Conservation (phyloP, 2,888 invertebrate genomes). For the Heteromyza rotundicornis region DNA sequence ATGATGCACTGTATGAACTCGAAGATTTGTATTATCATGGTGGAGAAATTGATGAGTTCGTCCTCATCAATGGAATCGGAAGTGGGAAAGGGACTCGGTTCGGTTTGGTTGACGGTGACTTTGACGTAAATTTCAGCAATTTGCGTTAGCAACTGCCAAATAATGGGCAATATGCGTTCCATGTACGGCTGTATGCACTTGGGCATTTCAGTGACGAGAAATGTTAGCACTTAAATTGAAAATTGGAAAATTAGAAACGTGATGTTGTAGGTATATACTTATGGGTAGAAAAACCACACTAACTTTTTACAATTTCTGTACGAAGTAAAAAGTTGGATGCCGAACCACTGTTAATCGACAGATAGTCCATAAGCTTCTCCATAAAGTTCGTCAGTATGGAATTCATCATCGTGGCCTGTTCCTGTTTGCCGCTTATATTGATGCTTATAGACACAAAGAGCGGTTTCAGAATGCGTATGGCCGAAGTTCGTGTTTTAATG, state of each 20-base stretch:
- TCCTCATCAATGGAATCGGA: constrained; percentile 69
- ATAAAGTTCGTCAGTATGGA: constrained; percentile 74
- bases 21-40: constrained; percentile 71
- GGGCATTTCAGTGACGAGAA: constrained; percentile 69
- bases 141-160: constrained; percentile 73
- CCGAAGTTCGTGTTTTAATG: constrained; percentile 69
- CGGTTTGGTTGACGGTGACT: constrained; percentile 68
- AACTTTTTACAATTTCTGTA: constrained; percentile 70
- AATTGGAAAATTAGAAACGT: too few species aligned
- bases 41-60: constrained; percentile 70
- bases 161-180: constrained; percentile 69
- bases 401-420: constrained; percentile 68
- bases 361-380: constrained; percentile 68
- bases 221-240: constrained; percentile 64
- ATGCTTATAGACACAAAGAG: constrained; percentile 63
- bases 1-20: constrained; percentile 72
- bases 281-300: too few species aligned
- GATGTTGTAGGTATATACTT: too few species aligned
- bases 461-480: constrained; percentile 72
- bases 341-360: constrained; percentile 66
- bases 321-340: constrained; percentile 69
- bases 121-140: constrained; percentile 72
- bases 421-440: constrained; percentile 63
- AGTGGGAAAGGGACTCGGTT: constrained; percentile 64
- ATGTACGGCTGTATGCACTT: constrained; percentile 69